Conservation (phyloP, 2,113 vertebrate species). For the Actinemys pallida region DNA sequence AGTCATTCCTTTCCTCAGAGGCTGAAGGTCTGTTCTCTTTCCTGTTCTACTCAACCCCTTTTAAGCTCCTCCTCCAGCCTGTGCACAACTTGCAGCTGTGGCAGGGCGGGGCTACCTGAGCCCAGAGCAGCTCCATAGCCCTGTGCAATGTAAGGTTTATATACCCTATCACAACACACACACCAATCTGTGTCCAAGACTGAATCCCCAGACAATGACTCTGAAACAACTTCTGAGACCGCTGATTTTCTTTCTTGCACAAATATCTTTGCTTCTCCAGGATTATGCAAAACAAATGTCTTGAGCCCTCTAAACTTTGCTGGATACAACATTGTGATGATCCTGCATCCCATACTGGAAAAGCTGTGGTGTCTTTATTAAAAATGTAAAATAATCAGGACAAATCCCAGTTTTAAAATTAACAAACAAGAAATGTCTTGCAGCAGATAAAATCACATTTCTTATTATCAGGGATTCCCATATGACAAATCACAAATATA, state of each 20-base stretch:
- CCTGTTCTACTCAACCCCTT: not conserved
- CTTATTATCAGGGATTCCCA: not conserved
- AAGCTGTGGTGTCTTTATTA: not conserved
- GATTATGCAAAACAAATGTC: not conserved
- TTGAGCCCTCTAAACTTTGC: not conserved
- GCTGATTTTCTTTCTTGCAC: not conserved
- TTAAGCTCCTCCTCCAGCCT: not conserved
- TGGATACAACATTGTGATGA: not conserved
- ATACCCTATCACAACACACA: accelerated
- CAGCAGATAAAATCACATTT: not conserved
- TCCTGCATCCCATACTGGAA: not conserved
- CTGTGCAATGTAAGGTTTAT: not conserved
- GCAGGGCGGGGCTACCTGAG: not conserved
- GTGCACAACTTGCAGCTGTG: not conserved
- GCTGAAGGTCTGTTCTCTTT: too few species aligned
- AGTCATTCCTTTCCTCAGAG: not conserved
- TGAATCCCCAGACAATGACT: not conserved
- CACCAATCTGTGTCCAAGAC: not conserved
- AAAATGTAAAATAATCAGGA: not conserved
- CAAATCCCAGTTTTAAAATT: not conserved
- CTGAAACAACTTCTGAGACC: not conserved
- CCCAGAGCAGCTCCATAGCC: not conserved
- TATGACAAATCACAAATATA: too few species aligned
- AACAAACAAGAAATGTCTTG: not conserved
- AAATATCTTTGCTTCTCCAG: not conserved